Evolutionary conservation across 2,113 vertebrate genomes (phyloP), one percentile per base, ranked within the genome.

Genomic region (Sterrhoptilus dennistouni): DNA sequence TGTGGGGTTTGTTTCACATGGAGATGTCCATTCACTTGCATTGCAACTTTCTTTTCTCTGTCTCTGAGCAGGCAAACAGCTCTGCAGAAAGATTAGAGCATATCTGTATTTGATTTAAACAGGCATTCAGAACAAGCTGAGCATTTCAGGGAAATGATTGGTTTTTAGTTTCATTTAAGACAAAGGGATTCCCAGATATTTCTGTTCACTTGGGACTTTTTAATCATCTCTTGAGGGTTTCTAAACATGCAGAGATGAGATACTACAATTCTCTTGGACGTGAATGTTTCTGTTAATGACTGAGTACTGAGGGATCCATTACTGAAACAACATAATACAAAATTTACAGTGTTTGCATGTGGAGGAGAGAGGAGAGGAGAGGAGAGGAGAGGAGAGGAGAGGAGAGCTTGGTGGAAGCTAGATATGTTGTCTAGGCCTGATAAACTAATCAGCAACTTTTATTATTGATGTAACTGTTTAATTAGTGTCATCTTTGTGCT

Each of bases 71-170:
- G 50, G 14, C 65, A 82, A 87, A 84, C 0, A 6, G 33, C 60
- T 92, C 49, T 89, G 77, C 52, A 75, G 79, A 83, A 92, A 70
- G 47, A 70, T 70, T 9, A 74, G 42, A 36, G 29, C 12, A 6
- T 75, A 78, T 93, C 85, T 95, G 70, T 47, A 40, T 78, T 95
- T 86, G 68, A 92, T 96, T 92, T 96, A 80, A 85, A 60, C 54
- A 95, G 72, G 18, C 68, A 49, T 77, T 90, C 14, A 9, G 60
- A 77, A 66, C 35, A 70, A 70, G 33, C 33, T 80, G 66, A 72
- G 54, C 13, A 21, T 91, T 92, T 94, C 70, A 88, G 63, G 75
- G 84, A 83, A 90, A 77, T 20, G 7, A 35, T 8, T 56, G 3
- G n/a, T 35, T 45, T 84, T 82, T 27, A 45, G n/a, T 82, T 96